Evolutionary conservation across 1,140 invertebrate species (phyloP).

Genomic region (Drosophila kohkoa): DNA sequence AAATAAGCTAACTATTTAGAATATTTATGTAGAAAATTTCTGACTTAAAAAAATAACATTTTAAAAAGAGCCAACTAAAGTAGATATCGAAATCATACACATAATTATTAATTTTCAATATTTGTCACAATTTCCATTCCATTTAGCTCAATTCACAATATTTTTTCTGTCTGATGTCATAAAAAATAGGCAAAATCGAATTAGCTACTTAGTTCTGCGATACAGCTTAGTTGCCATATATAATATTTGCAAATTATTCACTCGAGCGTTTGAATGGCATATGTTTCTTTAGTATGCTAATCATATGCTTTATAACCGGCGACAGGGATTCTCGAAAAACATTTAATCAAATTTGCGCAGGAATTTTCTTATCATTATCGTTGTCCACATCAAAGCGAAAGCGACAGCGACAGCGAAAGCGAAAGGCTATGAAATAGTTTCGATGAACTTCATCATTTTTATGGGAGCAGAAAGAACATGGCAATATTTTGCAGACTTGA

Average conservation of each 20-base stretch:
- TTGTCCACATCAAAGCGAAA: slow-evolving; percentile 62
- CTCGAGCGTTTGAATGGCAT: background rate
- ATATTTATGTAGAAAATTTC: too few relatives aligned
- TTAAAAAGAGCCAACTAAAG: too few relatives aligned
- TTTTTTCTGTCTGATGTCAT: too few relatives aligned
- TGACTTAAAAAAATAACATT: too few relatives aligned
- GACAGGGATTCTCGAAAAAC: slow-evolving; percentile 26
- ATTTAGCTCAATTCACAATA: too few relatives aligned
- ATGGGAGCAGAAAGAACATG: slow-evolving; percentile 29
- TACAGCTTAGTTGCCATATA: background rate
- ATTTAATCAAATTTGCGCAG: slow-evolving; percentile 56
- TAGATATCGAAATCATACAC: too few relatives aligned
- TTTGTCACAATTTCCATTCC: too few relatives aligned
- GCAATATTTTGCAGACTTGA: slow-evolving; percentile 32
- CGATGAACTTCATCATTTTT: slow-evolving; percentile 78
- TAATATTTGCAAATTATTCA: background rate
- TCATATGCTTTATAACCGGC: slow-evolving; percentile 35
- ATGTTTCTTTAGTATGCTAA: slow-evolving; percentile 35
- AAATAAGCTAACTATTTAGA: too few relatives aligned
- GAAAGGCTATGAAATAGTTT: slow-evolving; percentile 75
- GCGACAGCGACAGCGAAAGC: slow-evolving; percentile 27
- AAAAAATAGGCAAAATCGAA: background rate
- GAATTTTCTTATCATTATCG: slow-evolving; percentile 46
- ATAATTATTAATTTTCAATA: too few relatives aligned
- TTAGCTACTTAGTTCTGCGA: background rate